Conservation (phyloP, 1,140 invertebrate genomes). For the Scaptomyza hsui region DNA sequence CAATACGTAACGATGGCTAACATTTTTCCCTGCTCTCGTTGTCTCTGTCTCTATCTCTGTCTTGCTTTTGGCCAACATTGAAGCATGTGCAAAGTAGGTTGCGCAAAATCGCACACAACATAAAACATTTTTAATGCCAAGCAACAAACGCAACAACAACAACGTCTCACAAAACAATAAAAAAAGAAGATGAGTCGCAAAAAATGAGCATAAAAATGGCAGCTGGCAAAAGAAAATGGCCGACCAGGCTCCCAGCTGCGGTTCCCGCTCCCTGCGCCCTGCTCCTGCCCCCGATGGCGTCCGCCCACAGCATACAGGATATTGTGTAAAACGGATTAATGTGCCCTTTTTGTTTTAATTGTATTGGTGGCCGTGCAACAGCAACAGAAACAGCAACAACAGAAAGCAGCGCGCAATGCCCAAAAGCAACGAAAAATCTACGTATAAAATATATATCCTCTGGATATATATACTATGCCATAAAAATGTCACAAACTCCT, state of each 20-base stretch:
- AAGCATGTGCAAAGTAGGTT: slow-evolving; percentile 80
- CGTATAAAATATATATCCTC: slow-evolving; percentile 67
- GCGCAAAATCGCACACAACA: slow-evolving; percentile 79
- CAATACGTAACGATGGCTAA: slow-evolving; percentile 48
- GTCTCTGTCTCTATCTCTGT: slow-evolving; percentile 4
- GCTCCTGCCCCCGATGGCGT: background rate
- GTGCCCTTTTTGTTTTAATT: slow-evolving; percentile 78
- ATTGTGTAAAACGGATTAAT: slow-evolving; percentile 82
- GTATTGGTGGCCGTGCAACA: slow-evolving; percentile 40
- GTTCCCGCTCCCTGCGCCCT: background rate
- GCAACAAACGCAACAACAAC: slow-evolving; percentile 45
- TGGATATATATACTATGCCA: slow-evolving; percentile 58
- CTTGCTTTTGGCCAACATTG: slow-evolving; percentile 3
- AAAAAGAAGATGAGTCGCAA: slow-evolving; percentile 46
- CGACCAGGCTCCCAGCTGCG: slow-evolving; percentile 48
- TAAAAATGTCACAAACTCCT: slow-evolving; percentile 82
- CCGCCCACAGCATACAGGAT: slow-evolving; percentile 64
- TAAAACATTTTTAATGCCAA: slow-evolving; percentile 83
- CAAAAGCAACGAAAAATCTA: slow-evolving; percentile 52
- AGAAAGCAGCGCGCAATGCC: slow-evolving; percentile 59
- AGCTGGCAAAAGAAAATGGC: slow-evolving; percentile 80
- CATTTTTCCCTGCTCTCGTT: slow-evolving; percentile 16
- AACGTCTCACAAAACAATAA: slow-evolving; percentile 4
- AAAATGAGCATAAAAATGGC: slow-evolving; percentile 79
- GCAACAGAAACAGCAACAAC: slow-evolving; percentile 29